Conservation (phyloP, 2,113 vertebrate genomes). For the Morphnarchus princeps region DNA sequence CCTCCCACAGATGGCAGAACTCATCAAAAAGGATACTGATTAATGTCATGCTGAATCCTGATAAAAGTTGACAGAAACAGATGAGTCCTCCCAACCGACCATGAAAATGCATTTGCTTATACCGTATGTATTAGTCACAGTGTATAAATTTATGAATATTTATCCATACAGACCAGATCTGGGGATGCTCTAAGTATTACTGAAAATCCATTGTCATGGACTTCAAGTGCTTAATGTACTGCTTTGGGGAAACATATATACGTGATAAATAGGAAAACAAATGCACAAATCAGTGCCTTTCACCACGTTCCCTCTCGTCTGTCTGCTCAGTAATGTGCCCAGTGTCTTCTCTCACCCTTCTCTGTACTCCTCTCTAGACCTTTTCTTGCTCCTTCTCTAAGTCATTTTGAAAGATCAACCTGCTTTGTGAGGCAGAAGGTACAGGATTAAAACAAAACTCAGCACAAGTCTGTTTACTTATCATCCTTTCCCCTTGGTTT, state of each 20-base stretch:
- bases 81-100: not conserved
- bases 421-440: not conserved
- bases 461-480: not conserved
- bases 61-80: slow-evolving; percentile 11
- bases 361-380: not conserved
- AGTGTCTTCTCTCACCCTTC: not conserved
- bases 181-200: not conserved
- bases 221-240: not conserved
- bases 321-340: not conserved
- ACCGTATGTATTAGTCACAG: not conserved
- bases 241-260: not conserved
- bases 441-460: not conserved
- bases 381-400: not conserved
- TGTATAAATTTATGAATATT: slow-evolving; percentile 42
- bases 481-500: not conserved
- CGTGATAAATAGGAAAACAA: not conserved
- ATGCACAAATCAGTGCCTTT: not conserved
- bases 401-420: not conserved
- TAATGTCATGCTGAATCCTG: not conserved
- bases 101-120: slow-evolving; percentile 26
- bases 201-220: not conserved
- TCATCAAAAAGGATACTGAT: not conserved
- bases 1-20: not conserved
- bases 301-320: not conserved
- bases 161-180: slow-evolving; percentile 19